Evolutionary conservation across 53 echinoderm and acorn worm genomes (phyloP), one percentile per base, ranked within the genome.

Genomic region (Mesocentrotus franciscanus): DNA sequence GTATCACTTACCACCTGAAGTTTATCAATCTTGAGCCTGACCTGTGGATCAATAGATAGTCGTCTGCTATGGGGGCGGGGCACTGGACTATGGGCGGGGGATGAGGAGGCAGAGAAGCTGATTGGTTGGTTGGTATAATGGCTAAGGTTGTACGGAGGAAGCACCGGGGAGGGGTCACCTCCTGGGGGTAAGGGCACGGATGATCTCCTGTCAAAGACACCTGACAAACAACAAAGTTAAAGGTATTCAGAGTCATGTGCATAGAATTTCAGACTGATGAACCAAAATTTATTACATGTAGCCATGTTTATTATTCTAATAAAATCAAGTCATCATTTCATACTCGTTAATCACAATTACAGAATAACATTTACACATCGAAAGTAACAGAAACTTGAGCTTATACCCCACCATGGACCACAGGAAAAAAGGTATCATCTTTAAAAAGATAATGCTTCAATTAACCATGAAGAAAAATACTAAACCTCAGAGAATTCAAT

Each of bases 21-120:
- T 90, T 99, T 99, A 61, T 98, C 99, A 35, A 99, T 96, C 95
- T 87, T 96, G 24, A 99, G 91, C 59, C 98, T 95, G 90, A 99
- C 96, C 90, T 96, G 96, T 27, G 99, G 98, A 70, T 99, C 99
- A 60, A 99, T 96, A 13, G 99, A 98, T 17, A 99, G 92, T 8
- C 99, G 93, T 85, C 97, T 95, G 60, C 96, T 94, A 24, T 91
- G 90, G 13, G 97, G 61, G 60, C 78, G 79, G 35, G 89, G 96
- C 20, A 78, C 61, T 8, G 95, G 92, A 56, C 71, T 49, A 56
- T 90, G 78, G 26, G 85, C 62, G 30, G 90, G 83, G 70, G 96
- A 94, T 26, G 96, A 81, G 60, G 79, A 60, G 9, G 55, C 27
- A 20, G 81, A 91, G 81, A 60, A 71, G 92, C 58, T 92, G 66